Evolutionary conservation across 2,113 vertebrate species (phyloP).

Genomic region (Petaurus breviceps): DNA sequence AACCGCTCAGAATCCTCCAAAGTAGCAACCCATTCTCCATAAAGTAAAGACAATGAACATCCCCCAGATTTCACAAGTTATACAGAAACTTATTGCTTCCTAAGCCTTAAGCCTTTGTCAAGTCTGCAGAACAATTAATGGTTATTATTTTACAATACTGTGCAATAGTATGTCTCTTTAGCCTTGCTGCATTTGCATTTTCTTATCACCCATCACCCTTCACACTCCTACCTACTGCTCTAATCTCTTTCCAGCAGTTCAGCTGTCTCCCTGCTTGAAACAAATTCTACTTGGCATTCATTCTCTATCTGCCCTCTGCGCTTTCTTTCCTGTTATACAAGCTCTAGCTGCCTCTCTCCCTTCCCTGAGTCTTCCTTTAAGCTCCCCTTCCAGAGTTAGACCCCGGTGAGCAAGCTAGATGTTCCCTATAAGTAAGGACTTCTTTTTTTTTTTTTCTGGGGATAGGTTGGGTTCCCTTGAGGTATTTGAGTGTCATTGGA

Average conservation of each 20-base stretch:
- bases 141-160: not conserved
- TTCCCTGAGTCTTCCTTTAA: not conserved
- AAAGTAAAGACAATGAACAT: conserved; percentile 2
- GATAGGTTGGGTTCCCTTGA: not conserved
- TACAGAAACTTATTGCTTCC: conserved; percentile 18
- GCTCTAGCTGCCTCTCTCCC: not conserved
- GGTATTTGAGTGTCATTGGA: not conserved
- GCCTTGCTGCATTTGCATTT: conserved; percentile 15
- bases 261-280: not conserved
- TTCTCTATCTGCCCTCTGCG: not conserved
- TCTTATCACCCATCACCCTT: not conserved
- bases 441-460: not conserved
- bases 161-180: conserved; percentile 16
- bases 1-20: not conserved
- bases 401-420: not conserved
- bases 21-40: not conserved
- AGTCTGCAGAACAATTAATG: conserved; percentile 29
- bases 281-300: not conserved
- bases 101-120: conserved; percentile 34
- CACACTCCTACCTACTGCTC: not conserved
- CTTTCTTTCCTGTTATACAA: not conserved
- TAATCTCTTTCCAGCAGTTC: not conserved
- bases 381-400: not conserved
- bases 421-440: not conserved
- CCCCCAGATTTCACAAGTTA: conserved; percentile 9